Base-by-base conservation (phyloP, 2,113 vertebrate genomes). In the Melanostigma gelatinosum region DNA sequence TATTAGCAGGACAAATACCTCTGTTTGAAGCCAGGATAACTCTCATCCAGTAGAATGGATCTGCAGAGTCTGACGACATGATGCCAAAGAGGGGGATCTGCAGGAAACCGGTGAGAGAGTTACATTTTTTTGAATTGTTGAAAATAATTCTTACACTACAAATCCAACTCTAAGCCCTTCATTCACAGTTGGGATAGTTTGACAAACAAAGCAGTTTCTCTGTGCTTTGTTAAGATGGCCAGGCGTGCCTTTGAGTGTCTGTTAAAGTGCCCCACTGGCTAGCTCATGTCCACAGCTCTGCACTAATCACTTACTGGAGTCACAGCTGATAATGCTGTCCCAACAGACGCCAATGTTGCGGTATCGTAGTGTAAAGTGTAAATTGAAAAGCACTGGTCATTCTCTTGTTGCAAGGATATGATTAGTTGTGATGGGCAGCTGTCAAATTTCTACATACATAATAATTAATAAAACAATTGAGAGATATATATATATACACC, bases 31-130 rank as follows among this genome's bases (percentile, higher is more conserved):
- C 98, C 77, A 99, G 82, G 88, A 99, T 99, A 54, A 99, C 98
- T 94, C 98, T 96, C 97, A 99, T 99, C 98, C 98, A 99, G 87
- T 99, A 99, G 93, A 99, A 99, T 3, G 98, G 98, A 95, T 99
- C 98, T 18, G 98, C 98, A 3, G 98, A 99, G 86, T 99, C 98
- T 83, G 98, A 99, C 15, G 98, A 99, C 98, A 99, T 99, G 87
- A 99, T 99, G 50, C 98, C 98, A 90, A 99, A 99, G 1, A 99
- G 95, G 0, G 98, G 98, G 79, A 99, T 99, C 98, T 99, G 84
- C 40, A 75, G 13, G n/a, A 75, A 61, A 40, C 68, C 9, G 63
- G n/a, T 52, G 0, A 75, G 32, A 83, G n/a, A 22, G 9, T 60
- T 32, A 38, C 4, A 44, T 38, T 65, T 20, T 24, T 32, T 24